These are phyloP conservation scores for Apteryx owenii DNA, from an alignment of 2,113 vertebrate species.

Conservation along the genomic window DNA sequence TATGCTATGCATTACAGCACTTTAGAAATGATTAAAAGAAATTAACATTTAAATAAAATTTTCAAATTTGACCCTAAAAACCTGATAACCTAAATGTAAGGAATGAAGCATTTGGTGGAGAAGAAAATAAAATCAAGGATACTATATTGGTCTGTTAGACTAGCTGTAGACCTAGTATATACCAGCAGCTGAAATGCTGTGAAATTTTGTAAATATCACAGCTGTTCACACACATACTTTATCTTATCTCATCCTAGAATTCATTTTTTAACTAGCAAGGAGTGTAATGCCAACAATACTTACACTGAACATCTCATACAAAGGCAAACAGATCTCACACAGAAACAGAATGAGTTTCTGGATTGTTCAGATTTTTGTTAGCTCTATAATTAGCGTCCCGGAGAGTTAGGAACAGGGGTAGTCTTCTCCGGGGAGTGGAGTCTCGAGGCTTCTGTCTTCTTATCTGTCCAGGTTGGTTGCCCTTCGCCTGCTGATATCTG, in stretches of 20 bases:
- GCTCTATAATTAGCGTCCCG: not conserved
- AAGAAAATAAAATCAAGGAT: not conserved
- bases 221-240: not conserved
- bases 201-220: not conserved
- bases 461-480: not conserved
- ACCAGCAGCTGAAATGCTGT: not conserved
- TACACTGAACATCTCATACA: not conserved
- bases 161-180: not conserved
- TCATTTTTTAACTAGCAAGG: not conserved
- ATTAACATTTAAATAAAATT: not conserved
- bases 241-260: not conserved
- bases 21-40: not conserved
- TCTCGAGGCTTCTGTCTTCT: not conserved
- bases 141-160: not conserved
- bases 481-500: not conserved
- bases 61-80: not conserved
- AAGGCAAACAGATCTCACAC: not conserved
- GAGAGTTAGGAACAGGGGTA: not conserved
- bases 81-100: not conserved
- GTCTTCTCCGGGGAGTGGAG: not conserved
- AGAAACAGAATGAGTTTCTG: not conserved
- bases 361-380: not conserved
- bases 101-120: not conserved
- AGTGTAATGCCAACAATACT: not conserved
- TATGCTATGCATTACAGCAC: not conserved